phyloP scores from a whole-genome alignment of 2,797 vertebrate genomes.

The Enteromius anoplus region DNA sequence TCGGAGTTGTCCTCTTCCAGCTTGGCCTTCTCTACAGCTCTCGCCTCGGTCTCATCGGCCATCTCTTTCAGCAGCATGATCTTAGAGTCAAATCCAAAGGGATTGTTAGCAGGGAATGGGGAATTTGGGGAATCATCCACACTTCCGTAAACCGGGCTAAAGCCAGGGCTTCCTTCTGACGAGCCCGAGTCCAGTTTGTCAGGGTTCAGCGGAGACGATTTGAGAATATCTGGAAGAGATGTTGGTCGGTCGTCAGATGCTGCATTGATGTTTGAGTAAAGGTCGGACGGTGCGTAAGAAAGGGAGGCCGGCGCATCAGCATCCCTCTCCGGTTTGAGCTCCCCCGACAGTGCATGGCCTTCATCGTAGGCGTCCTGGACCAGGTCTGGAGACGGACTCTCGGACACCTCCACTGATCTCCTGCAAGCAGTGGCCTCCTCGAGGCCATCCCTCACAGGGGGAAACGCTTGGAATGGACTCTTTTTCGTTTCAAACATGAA shows the following conservation, averaged over 20 bases:
- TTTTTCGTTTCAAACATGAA: slow-evolving; percentile 77
- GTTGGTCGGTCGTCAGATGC: slow-evolving; percentile 76
- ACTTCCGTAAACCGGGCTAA: slow-evolving; percentile 74
- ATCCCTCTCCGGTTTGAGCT: neutral
- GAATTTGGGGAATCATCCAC: slow-evolving; percentile 78
- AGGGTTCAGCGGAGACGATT: slow-evolving; percentile 84
- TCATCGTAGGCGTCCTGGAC: slow-evolving; percentile 89
- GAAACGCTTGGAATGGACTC: slow-evolving; percentile 76
- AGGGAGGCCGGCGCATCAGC: slow-evolving; percentile 69
- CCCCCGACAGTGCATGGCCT: slow-evolving; percentile 74
- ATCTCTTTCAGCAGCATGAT: slow-evolving; percentile 78
- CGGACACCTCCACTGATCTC: slow-evolving; percentile 76
- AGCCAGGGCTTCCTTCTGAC: slow-evolving; percentile 77
- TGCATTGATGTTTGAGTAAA: neutral
- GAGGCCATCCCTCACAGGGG: slow-evolving; percentile 69
- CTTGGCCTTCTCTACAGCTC: slow-evolving; percentile 62
- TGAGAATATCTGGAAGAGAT: slow-evolving; percentile 90
- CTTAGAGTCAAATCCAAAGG: slow-evolving; percentile 83
- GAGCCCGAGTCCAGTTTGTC: slow-evolving; percentile 78
- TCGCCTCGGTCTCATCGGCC: slow-evolving; percentile 73
- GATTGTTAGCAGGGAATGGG: slow-evolving; percentile 77
- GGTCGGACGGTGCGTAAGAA: slow-evolving; percentile 47
- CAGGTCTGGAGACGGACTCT: slow-evolving; percentile 93
- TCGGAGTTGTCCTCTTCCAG: slow-evolving; percentile 70
- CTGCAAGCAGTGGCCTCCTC: slow-evolving; percentile 69